Conservation (phyloP, 2,888 invertebrate species). For the Eupsilia transversa region DNA sequence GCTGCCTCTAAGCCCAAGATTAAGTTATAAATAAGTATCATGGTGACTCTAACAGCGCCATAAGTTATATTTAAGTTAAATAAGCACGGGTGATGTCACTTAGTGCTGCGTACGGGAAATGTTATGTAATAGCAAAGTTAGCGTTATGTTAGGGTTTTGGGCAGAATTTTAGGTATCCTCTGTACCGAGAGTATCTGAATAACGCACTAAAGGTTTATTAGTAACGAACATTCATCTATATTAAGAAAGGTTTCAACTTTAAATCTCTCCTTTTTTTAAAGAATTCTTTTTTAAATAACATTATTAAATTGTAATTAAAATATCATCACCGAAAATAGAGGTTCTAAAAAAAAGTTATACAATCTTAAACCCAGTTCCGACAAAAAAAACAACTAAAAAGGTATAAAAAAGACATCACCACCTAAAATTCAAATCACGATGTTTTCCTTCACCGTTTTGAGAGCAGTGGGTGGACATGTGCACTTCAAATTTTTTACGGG, state of each 20-base stretch:
- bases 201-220: too few species aligned
- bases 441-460: neutral
- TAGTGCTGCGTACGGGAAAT: constrained; percentile 25
- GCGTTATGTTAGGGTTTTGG: constrained; percentile 12
- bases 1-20: constrained; percentile 58
- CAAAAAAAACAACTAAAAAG: too few species aligned
- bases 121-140: constrained; percentile 30
- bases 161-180: neutral
- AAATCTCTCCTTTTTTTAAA: neutral
- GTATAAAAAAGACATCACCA: too few species aligned
- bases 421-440: neutral
- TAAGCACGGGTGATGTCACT: constrained; percentile 56
- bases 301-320: neutral
- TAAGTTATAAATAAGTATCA: constrained; percentile 75
- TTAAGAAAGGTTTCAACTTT: neutral
- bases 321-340: too few species aligned
- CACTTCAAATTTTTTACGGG: neutral
- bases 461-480: neutral
- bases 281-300: neutral
- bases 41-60: constrained; percentile 71
- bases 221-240: neutral
- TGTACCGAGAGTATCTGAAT: neutral
- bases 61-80: constrained; percentile 71
- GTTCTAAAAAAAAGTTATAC: too few species aligned
- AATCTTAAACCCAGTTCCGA: too few species aligned